Percentiles rank a stretch among this genome's conserved stretches.
phyloP scores from a whole-genome alignment of 2,888 invertebrate genomes.

The Hypomecis punctinalis region DNA sequence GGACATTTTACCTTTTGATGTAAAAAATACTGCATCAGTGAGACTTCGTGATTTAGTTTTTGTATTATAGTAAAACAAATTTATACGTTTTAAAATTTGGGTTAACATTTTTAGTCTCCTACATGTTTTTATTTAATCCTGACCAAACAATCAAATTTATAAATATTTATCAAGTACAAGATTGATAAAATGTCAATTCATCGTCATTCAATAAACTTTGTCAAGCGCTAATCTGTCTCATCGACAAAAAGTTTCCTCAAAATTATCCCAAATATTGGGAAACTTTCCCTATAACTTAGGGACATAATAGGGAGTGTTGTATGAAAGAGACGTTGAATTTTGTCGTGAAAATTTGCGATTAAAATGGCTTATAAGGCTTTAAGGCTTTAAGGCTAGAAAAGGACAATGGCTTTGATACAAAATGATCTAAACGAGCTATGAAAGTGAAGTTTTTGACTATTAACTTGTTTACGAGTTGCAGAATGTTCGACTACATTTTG shows the following conservation, averaged over 20 bases:
- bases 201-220: conserved; percentile 6
- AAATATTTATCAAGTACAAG: too few species aligned
- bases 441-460: conserved; percentile 7
- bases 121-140: too few species aligned
- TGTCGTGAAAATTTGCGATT: conserved; percentile 36
- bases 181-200: background rate
- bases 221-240: conserved; percentile 7
- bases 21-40: conserved; percentile 4
- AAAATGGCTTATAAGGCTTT: conserved; percentile 37
- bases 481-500: conserved; percentile 2
- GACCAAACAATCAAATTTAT: too few species aligned
- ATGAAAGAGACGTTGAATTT: conserved; percentile 27
- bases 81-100: background rate
- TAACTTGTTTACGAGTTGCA: background rate
- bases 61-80: background rate
- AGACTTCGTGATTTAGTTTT: background rate
- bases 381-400: conserved; percentile 32
- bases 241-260: conserved; percentile 16
- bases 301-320: conserved; percentile 12
- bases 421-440: conserved; percentile 13
- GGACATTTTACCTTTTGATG: conserved; percentile 17
- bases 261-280: conserved; percentile 31
- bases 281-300: conserved; percentile 23
- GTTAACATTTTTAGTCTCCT: too few species aligned
- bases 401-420: conserved; percentile 18